Percentiles rank a stretch among this genome's conserved stretches.
These are phyloP conservation scores for Euglossa dilemma DNA, from an alignment of 1,140 invertebrate genomes.

Conservation along the genomic window DNA sequence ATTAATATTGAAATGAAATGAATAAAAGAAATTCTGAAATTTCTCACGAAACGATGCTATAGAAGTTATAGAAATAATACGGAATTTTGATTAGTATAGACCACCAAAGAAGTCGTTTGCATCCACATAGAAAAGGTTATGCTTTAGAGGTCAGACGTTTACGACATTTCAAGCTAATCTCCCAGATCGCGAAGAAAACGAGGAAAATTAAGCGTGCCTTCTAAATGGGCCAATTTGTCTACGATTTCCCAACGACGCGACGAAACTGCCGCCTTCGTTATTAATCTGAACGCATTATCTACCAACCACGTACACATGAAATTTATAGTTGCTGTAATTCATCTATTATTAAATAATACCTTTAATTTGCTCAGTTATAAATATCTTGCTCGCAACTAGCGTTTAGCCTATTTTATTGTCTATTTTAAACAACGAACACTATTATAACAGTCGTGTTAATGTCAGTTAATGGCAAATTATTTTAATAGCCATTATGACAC, in stretches of 20 bases:
- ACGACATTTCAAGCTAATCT: constrained; percentile 37
- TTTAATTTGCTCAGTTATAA: no score
- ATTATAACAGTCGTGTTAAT: no score
- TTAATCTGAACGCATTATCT: constrained; percentile 20
- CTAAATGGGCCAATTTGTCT: constrained; percentile 43
- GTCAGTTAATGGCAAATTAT: no score
- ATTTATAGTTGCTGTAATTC: not conserved
- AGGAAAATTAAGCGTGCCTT: constrained; percentile 34
- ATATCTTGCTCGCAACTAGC: no score
- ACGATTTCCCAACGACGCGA: constrained; percentile 35
- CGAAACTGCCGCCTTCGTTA: not conserved
- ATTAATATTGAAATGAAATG: no score
- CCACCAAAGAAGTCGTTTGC: not conserved
- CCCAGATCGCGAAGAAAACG: constrained; percentile 39
- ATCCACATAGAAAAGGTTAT: not conserved
- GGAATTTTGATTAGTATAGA: no score
- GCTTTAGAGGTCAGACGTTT: constrained; percentile 4
- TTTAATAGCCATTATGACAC: no score
- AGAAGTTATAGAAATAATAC: no score
- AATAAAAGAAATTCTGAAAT: no score
- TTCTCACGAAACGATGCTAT: no score
- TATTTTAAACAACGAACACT: no score
- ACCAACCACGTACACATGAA: not conserved
- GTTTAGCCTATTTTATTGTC: no score
- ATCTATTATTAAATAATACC: not conserved